Percentiles rank a stretch among this genome's conserved stretches.
Conservation (phyloP, 2,113 vertebrate genomes). For the Equus przewalskii region DNA sequence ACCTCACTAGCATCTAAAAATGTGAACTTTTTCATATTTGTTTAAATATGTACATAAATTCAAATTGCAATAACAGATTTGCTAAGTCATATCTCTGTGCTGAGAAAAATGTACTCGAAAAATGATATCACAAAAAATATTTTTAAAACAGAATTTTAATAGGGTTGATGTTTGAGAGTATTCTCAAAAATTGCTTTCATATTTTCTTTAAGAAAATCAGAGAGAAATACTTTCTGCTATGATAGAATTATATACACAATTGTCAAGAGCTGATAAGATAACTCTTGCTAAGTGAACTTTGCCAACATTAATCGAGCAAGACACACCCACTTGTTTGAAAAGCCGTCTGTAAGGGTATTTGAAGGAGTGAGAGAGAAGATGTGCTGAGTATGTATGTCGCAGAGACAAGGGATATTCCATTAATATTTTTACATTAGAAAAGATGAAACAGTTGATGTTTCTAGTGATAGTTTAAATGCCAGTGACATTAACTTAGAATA, state of each 20-base stretch:
- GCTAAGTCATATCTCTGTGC: neutral
- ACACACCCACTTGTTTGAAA: slow-evolving; percentile 77
- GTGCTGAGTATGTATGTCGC: neutral
- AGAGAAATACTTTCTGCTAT: slow-evolving; percentile 14
- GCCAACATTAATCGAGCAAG: slow-evolving; percentile 83
- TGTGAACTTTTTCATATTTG: neutral
- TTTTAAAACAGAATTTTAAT: neutral
- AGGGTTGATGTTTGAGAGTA: slow-evolving; percentile 15
- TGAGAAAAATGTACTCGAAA: slow-evolving; percentile 10
- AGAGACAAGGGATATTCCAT: neutral
- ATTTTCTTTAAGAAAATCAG: slow-evolving; percentile 53
- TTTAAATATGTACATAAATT: neutral
- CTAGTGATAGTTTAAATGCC: neutral
- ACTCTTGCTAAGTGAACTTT: slow-evolving; percentile 74
- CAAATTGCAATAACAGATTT: neutral
- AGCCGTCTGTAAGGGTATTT: slow-evolving; percentile 68
- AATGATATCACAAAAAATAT: neutral
- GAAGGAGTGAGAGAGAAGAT: neutral
- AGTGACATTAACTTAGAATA: slow-evolving; percentile 23
- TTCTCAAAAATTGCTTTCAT: slow-evolving; percentile 33
- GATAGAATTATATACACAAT: slow-evolving; percentile 58
- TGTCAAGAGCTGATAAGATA: slow-evolving; percentile 74
- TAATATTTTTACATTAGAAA: slow-evolving; percentile 32
- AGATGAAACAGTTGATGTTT: neutral
- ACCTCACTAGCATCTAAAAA: neutral